These are phyloP conservation scores for Acrocephalus arundinaceus DNA, from an alignment of 2,113 vertebrate species.

Conservation along the genomic window DNA sequence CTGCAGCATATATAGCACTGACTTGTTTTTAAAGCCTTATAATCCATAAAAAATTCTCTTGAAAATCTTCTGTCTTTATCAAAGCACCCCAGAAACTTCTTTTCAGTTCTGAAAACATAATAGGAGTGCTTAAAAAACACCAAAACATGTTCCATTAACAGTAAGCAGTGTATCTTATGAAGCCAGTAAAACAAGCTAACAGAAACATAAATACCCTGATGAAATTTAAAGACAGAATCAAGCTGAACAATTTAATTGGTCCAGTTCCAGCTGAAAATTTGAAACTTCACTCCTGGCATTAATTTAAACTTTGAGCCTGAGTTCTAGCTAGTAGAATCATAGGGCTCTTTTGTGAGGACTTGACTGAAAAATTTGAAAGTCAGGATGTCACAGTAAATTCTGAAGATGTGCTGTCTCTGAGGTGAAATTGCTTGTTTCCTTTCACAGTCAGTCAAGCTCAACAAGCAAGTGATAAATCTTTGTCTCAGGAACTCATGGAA, in stretches of 20 bases:
- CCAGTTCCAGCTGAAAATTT: neutral
- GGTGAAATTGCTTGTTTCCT: neutral
- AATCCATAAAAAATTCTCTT: neutral
- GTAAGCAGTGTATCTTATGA: neutral
- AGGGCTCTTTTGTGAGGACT: neutral
- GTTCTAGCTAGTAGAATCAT: neutral
- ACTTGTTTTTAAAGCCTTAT: neutral
- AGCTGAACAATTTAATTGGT: neutral
- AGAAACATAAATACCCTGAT: neutral
- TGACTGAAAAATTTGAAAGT: neutral
- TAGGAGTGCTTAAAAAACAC: neutral
- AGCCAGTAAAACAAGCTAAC: neutral
- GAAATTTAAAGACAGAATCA: neutral
- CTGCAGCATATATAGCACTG: neutral
- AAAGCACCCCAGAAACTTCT: neutral
- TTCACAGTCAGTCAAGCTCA: neutral
- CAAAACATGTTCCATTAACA: neutral
- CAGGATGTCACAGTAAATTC: neutral
- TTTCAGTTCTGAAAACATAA: neutral
- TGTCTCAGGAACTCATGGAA: neutral
- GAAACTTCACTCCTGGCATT: neutral
- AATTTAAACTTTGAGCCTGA: neutral
- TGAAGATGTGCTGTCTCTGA: neutral
- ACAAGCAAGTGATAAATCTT: neutral
- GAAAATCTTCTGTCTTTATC: neutral